Base-by-base conservation (phyloP, 1,140 invertebrate genomes). In the Mycetomoellerius zeteki region DNA sequence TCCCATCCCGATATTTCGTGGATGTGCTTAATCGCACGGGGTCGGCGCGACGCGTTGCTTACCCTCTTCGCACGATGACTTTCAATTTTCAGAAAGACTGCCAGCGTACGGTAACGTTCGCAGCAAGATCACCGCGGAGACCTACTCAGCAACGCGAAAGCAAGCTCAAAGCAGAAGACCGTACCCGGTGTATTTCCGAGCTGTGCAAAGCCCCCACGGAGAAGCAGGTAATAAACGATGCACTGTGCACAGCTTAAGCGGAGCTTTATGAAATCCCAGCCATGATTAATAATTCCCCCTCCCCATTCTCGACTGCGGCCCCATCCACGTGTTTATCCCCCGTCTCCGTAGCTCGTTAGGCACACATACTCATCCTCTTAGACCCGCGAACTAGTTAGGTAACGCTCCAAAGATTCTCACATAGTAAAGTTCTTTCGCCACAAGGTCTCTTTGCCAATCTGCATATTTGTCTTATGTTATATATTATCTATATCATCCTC, bases 261-360 rank as follows among this genome's bases (percentile, higher is more conserved):
- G 91, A 93, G 92, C 94, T 94, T 95, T 94, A 95, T 94, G 94
- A 94, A 93, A 95, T 94, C 92, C 92, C 86, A 84, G 92, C 91
- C 89, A 92, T 94, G 94, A 95, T 95, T 95, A 95, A 95, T 95
- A 95, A 95, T 94, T 94, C 88, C 84, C 91, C 85, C 85, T 78
- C 72, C 86, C 80, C 69, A 21, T 21, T 60, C 10, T 65, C 84
- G 54, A 64, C 87, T 76, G 62, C 30, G 37, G 64, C 62, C 75
- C 62, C 50, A 69, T 33, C 47, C 71, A 21, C 54, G 67, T 33
- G 56, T 78, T 56, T 86, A 72, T 82, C 62, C 65, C 58, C 21
- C 77, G 27, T 64, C 78, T 65, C 87, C 62, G 85, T 81, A 89
- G 72, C 91, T 93, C 89, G 90, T 92, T 92, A 92, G 89, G 56